Conservation (phyloP, 2,797 vertebrate genomes). For the Sphenodon punctatus region DNA sequence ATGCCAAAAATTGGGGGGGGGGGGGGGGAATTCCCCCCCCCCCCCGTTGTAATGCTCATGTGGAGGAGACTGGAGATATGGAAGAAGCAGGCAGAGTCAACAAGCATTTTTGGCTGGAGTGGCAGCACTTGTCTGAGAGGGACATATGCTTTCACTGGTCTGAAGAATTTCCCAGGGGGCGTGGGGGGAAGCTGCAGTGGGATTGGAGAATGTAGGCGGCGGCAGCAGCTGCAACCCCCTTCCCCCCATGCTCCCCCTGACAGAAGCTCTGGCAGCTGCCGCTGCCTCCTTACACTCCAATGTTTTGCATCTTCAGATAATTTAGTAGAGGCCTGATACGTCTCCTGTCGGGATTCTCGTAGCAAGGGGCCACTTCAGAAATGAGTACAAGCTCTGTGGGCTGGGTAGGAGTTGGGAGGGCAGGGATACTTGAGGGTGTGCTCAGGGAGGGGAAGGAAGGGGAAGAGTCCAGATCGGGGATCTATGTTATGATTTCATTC, state of each 20-base stretch:
- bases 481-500: too few species aligned
- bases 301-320: background rate
- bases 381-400: too few species aligned
- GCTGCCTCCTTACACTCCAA: background rate
- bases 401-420: too few species aligned
- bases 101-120: background rate
- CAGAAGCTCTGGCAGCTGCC: background rate
- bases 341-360: background rate
- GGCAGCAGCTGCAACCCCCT: constrained; percentile 63
- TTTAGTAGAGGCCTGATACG: background rate
- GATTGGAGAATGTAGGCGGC: background rate
- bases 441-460: too few species aligned
- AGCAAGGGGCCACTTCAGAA: too few species aligned
- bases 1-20: too few species aligned
- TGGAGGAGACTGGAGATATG: background rate
- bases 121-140: constrained; percentile 20
- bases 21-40: too few species aligned
- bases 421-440: too few species aligned
- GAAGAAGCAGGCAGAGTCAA: background rate
- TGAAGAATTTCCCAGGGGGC: constrained; percentile 8
- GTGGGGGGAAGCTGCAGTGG: background rate
- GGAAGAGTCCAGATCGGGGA: too few species aligned
- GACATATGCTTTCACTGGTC: constrained; percentile 52
- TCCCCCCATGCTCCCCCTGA: background rate
- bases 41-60: too few species aligned